These are phyloP conservation scores for Podocnemis expansa DNA, from an alignment of 2,113 vertebrate genomes.

Conservation along the genomic window DNA sequence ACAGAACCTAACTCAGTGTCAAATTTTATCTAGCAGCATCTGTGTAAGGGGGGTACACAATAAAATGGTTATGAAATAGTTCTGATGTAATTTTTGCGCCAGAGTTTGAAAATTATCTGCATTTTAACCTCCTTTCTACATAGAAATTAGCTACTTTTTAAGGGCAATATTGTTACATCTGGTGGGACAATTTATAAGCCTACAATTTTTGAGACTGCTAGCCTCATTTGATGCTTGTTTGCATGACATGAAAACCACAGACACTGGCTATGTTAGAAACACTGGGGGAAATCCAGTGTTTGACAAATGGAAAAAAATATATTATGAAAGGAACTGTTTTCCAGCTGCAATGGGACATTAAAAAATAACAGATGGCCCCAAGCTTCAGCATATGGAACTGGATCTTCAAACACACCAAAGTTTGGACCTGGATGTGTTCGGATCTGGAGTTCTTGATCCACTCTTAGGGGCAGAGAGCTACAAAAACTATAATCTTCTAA, in stretches of 20 bases:
- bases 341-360: not conserved
- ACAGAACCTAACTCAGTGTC: not conserved
- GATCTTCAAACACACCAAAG: not conserved
- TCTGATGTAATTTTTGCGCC: too few relatives aligned
- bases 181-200: slow-evolving; percentile 22
- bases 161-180: not conserved
- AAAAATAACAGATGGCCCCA: not conserved
- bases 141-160: not conserved
- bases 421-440: not conserved
- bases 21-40: not conserved
- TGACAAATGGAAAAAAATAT: slow-evolving; percentile 26
- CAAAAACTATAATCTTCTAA: not conserved
- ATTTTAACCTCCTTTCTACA: not conserved
- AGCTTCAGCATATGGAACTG: not conserved
- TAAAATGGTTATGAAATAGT: not conserved
- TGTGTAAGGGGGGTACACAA: not conserved
- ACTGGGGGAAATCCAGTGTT: slow-evolving; percentile 52
- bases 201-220: slow-evolving; percentile 25
- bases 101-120: not conserved
- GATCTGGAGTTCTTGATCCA: not conserved
- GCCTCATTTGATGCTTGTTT: slow-evolving; percentile 50
- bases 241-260: slow-evolving; percentile 46
- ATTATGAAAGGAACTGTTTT: slow-evolving; percentile 11
- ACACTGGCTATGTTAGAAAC: slow-evolving; percentile 47
- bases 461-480: not conserved